Evolutionary conservation across 2,888 invertebrate species (phyloP), one percentile per base, ranked within the genome.

Genomic region (Lasioglossum lativentre): DNA sequence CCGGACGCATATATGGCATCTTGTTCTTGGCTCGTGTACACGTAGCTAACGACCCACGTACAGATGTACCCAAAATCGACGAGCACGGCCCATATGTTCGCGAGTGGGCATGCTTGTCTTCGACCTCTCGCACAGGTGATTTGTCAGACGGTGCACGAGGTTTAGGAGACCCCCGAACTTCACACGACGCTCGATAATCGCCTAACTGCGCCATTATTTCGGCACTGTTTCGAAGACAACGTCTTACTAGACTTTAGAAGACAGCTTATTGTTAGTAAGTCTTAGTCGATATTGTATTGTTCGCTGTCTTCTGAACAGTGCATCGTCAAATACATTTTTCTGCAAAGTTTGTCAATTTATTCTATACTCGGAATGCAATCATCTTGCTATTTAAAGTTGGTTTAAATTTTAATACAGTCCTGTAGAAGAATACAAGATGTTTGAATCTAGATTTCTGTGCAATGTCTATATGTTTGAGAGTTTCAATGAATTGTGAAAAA

Each of bases 11-110:
- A 93, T 93, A 93, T 88, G 92, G 92, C 86, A 91, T 89, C 91
- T 91, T 92, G 92, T 88, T 88, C 90, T 80, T 80, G 83, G 71
- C 87, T 86, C 87, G 85, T 87, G 88, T 89, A 87, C 86, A 88
- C 88, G 87, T 86, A 92, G 88, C 88, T 88, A 86, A 89, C 93
- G 90, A 88, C 92, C 92, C 90, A 92, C 92, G 90, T 93, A 88
- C 85, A 78, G 85, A 85, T 84, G 85, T 90, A 82, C 75, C 88
- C 89, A 75, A 90, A 90, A 88, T 90, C 86, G 82, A 86, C 78
- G 66, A 77, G 78, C 77, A 74, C 63, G 27, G 59, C 16, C 73
- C 78, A 52, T 78, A 76, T 82, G 82, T 47, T 86, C 72, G 66
- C 77, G n/a, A 85, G 74, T 66, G 77, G 77, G 70, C 73, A 59